phyloP scores from a whole-genome alignment of 2,113 vertebrate genomes.

The Alethe diademata region DNA sequence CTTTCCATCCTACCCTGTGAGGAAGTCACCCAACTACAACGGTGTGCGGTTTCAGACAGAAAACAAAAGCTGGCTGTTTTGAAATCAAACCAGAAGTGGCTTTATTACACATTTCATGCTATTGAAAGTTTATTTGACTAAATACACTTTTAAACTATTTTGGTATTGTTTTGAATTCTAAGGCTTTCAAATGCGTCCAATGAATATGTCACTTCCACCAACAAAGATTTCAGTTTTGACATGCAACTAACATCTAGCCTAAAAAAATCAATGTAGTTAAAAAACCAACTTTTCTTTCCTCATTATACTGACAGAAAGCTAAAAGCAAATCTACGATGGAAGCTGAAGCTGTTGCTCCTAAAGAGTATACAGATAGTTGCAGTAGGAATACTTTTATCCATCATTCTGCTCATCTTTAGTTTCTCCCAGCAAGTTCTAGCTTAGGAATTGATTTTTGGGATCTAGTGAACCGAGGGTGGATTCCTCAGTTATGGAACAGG shows the following conservation, averaged over 20 bases:
- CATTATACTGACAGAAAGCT: background rate
- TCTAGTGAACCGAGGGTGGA: background rate
- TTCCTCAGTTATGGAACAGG: background rate
- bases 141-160: background rate
- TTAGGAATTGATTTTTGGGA: background rate
- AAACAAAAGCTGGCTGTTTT: background rate
- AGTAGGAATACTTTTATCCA: background rate
- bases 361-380: background rate
- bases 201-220: background rate
- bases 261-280: background rate
- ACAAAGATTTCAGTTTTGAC: background rate
- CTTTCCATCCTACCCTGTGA: background rate
- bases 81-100: conserved; percentile 3
- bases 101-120: background rate
- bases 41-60: background rate
- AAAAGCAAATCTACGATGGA: background rate
- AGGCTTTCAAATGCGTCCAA: background rate
- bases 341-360: background rate
- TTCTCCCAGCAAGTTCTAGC: background rate
- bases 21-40: background rate
- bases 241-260: background rate
- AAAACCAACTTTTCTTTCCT: background rate
- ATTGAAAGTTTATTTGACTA: background rate
- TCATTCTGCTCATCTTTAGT: background rate
- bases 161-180: background rate